phyloP scores from a whole-genome alignment of 1,140 invertebrate genomes.

The Rhagoletis zephyria region DNA sequence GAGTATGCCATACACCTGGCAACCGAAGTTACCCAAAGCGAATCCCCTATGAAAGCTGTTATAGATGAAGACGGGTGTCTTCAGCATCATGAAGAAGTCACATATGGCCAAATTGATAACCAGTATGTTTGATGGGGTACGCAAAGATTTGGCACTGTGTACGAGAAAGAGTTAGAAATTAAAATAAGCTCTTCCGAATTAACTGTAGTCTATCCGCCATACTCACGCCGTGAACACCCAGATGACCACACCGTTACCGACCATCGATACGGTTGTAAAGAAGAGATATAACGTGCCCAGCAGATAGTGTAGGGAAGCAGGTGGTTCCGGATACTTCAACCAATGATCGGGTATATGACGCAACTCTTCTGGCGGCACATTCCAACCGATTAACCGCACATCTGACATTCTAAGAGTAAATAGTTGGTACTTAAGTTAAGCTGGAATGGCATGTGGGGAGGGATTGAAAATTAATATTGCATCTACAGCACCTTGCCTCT shows the following conservation, averaged over 20 bases:
- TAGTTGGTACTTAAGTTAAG: not conserved
- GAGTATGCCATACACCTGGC: conserved; percentile 85
- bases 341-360: conserved; percentile 87
- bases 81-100: conserved; percentile 92
- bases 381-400: conserved; percentile 81
- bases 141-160: conserved; percentile 84
- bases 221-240: conserved; percentile 82
- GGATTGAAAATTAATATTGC: not conserved
- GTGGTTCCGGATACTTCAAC: conserved; percentile 85
- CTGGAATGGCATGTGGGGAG: not conserved
- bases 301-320: conserved; percentile 86
- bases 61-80: conserved; percentile 78
- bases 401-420: conserved; percentile 60
- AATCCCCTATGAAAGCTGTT: conserved; percentile 87
- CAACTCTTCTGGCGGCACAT: conserved; percentile 83
- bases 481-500: conserved; percentile 59
- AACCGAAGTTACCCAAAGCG: conserved; percentile 81
- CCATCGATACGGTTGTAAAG: conserved; percentile 83
- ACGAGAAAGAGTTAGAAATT: conserved; percentile 59
- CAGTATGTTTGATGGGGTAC: conserved; percentile 93
- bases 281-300: conserved; percentile 87
- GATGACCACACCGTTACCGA: conserved; percentile 91
- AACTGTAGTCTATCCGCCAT: not conserved
- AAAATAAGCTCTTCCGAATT: not conserved
- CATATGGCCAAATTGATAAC: conserved; percentile 89